phyloP scores from a whole-genome alignment of 2,888 invertebrate species.

The Euphydryas editha region DNA sequence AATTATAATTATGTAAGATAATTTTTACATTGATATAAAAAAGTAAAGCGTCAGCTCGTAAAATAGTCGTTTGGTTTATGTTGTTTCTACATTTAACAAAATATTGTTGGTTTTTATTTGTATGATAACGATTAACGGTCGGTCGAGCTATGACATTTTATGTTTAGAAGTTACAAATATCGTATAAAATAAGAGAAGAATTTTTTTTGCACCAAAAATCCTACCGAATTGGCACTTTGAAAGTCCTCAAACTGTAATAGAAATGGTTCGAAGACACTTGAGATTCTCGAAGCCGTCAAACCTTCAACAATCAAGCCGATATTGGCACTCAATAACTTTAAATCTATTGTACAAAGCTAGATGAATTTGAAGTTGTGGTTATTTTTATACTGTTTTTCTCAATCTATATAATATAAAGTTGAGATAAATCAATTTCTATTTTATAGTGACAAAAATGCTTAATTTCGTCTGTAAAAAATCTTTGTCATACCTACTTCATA shows the following conservation, averaged over 20 bases:
- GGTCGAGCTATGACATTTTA: too few relatives aligned
- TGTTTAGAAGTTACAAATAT: too few relatives aligned
- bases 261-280: conserved; percentile 32
- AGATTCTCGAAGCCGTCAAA: conserved; percentile 28
- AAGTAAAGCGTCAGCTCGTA: too few relatives aligned
- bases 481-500: too few relatives aligned
- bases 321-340: conserved; percentile 37
- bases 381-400: not conserved
- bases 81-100: too few relatives aligned
- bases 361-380: conserved; percentile 16
- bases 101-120: too few relatives aligned
- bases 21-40: too few relatives aligned
- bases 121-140: too few relatives aligned
- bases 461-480: too few relatives aligned
- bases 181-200: not conserved
- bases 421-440: not conserved
- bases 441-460: too few relatives aligned
- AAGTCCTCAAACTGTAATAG: conserved; percentile 33
- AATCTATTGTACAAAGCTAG: conserved; percentile 19
- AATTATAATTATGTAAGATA: too few relatives aligned
- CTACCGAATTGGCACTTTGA: conserved; percentile 15
- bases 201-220: not conserved
- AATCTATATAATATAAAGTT: not conserved
- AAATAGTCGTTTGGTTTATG: too few relatives aligned
- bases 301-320: conserved; percentile 32